phyloP scores from a whole-genome alignment of 2,797 vertebrate species.

The Rhincodon typus region DNA sequence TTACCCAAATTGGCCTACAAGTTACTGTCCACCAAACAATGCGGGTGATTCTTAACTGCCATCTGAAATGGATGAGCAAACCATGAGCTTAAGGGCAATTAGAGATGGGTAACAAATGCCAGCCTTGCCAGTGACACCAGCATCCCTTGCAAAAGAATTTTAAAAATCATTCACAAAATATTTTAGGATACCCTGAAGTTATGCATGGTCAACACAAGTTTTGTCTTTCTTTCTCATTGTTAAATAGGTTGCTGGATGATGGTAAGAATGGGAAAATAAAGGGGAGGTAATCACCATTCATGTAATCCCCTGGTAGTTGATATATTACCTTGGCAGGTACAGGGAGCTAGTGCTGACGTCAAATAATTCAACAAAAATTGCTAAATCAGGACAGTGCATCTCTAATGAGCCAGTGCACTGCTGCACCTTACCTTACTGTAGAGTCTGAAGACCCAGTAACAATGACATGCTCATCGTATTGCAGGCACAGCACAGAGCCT shows the following conservation, averaged over 20 bases:
- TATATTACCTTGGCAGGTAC: not conserved
- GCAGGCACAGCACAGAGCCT: conserved; percentile 93
- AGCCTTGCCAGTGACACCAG: too few species aligned
- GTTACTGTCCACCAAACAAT: too few species aligned
- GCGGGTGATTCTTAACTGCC: too few species aligned
- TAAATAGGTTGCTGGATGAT: not conserved
- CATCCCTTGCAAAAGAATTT: too few species aligned
- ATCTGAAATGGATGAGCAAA: too few species aligned
- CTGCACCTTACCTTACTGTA: conserved; percentile 73
- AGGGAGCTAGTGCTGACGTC: not conserved
- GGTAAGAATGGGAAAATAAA: not conserved
- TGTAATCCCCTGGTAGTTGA: not conserved
- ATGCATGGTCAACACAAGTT: not conserved
- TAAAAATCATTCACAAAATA: too few species aligned
- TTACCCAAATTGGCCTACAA: too few species aligned
- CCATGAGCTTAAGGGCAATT: too few species aligned
- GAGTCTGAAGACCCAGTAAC: conserved; percentile 97
- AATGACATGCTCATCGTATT: conserved; percentile 95
- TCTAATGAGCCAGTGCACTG: not conserved
- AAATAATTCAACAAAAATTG: not conserved
- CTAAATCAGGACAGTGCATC: too few species aligned
- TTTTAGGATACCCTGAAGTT: not conserved
- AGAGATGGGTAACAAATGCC: too few species aligned
- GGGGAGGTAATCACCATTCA: not conserved
- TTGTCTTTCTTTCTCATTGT: not conserved